Base-by-base conservation (phyloP, 2,888 invertebrate species). In the Rugalucina vietnamica region DNA sequence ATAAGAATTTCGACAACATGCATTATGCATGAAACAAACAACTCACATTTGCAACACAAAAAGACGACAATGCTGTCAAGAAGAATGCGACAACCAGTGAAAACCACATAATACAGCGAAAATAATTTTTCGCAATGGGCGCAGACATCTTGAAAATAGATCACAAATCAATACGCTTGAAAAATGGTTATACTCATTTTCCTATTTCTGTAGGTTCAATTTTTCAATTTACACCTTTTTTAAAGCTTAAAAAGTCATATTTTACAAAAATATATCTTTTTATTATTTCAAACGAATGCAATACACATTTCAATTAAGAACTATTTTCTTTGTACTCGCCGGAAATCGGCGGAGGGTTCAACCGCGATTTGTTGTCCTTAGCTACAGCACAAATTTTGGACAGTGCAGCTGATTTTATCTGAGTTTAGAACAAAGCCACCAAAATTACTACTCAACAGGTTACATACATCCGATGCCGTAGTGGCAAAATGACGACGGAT, bases 401-500 rank as follows among this genome's bases (percentile, higher is more conserved):
- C 34, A 54, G 50, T 34, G 34, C 10, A 27, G 34, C n/a, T 29
- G 76, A 39, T 79, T 84, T 85, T 80, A 37, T 36, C 49, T 36
- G 32, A 72, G 79, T 76, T 75, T 77, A 65, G 39, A 60, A 73
- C 39, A 70, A 75, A 90, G 73, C 81, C 70, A 79, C 80, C 90
- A 93, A 92, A 88, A 93, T 92, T 91, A 83, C 90, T 69, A 87
- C 87, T 81, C 88, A 88, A 82, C 88, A 87, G 32, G 85, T 82
- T 34, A 88, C 88, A 39, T 91, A 88, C 84, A 90, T 93, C 91
- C 90, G 93, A 89, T 92, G 92, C 85, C 90, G 87, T 84, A 92
- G 91, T 91, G 93, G 93, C 88, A 92, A 92, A 82, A 93, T 93
- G 92, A 94, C 94, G 87, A 94, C 95, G 65, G 93, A 95, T 71